A percentile compares a stretch with the other conserved stretches of the same genome.
Evolutionary conservation across 2,797 vertebrate genomes (phyloP).

Genomic region (Smutsia gigantea): DNA sequence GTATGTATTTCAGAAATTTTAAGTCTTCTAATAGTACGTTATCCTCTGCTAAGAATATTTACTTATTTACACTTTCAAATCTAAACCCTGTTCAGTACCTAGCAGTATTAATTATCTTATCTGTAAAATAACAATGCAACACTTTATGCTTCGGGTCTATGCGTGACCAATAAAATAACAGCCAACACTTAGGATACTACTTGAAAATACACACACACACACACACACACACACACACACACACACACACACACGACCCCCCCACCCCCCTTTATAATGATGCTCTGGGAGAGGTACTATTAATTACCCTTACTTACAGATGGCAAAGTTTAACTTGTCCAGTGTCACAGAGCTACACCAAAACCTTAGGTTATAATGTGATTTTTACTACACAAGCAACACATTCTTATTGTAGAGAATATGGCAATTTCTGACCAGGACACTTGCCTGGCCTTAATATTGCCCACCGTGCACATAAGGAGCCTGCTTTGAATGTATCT

Average conservation of each 20-base stretch:
- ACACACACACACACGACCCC: neutral
- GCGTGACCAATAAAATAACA: neutral
- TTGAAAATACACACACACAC: neutral
- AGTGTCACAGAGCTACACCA: neutral
- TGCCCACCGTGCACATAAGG: too few relatives aligned
- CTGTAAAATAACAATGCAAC: neutral
- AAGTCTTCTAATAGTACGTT: neutral
- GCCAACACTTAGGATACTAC: neutral
- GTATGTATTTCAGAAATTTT: neutral
- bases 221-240: neutral
- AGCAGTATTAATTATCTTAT: neutral
- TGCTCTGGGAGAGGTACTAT: neutral
- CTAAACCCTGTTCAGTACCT: neutral
- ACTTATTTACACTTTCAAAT: slow-evolving; percentile 24
- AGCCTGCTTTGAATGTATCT: too few relatives aligned
- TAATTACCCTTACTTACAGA: neutral
- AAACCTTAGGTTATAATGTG: neutral
- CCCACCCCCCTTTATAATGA: neutral
- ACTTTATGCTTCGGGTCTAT: neutral
- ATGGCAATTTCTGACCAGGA: too few relatives aligned
- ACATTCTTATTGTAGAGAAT: neutral
- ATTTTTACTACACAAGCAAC: slow-evolving; percentile 24
- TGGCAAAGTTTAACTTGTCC: neutral
- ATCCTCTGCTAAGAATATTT: neutral
- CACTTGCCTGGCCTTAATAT: too few relatives aligned